Conservation (phyloP, 1,140 invertebrate genomes). For the Bicyclus anynana region DNA sequence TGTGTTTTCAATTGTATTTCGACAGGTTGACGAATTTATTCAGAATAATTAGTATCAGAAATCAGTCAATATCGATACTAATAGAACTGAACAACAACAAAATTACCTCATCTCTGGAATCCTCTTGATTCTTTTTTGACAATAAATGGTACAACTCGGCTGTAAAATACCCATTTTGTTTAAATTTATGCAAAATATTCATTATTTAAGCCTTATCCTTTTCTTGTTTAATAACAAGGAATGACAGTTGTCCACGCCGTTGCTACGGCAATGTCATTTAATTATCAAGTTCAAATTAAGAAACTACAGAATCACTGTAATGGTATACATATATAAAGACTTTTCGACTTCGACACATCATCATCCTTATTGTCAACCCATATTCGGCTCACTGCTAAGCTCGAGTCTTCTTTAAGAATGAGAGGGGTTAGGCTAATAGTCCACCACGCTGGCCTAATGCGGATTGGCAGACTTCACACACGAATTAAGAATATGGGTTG, state of each 20-base stretch:
- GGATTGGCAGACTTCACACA: too few relatives aligned
- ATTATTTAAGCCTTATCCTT: conserved; percentile 25
- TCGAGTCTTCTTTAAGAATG: too few relatives aligned
- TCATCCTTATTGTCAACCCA: too few relatives aligned
- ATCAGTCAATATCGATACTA: too few relatives aligned
- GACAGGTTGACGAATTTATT: too few relatives aligned
- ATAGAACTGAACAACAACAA: background rate
- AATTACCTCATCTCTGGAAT: conserved; percentile 42
- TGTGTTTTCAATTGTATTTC: too few relatives aligned
- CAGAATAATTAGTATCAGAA: too few relatives aligned
- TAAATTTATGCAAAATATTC: conserved; percentile 64
- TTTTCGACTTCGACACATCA: background rate
- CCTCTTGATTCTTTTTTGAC: conserved; percentile 46
- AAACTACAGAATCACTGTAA: background rate
- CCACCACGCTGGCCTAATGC: too few relatives aligned
- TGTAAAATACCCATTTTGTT: conserved; percentile 69
- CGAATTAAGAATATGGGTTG: too few relatives aligned
- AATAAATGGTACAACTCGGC: conserved; percentile 59
- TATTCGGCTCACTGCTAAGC: too few relatives aligned
- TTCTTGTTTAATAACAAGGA: background rate
- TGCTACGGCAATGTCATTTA: conserved; percentile 15
- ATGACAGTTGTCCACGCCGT: conserved; percentile 12
- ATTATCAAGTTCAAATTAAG: background rate
- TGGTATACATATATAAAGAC: background rate
- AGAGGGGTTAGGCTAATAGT: too few relatives aligned